Conservation (phyloP, 2,113 vertebrate species). For the Misgurnus mizolepis region DNA sequence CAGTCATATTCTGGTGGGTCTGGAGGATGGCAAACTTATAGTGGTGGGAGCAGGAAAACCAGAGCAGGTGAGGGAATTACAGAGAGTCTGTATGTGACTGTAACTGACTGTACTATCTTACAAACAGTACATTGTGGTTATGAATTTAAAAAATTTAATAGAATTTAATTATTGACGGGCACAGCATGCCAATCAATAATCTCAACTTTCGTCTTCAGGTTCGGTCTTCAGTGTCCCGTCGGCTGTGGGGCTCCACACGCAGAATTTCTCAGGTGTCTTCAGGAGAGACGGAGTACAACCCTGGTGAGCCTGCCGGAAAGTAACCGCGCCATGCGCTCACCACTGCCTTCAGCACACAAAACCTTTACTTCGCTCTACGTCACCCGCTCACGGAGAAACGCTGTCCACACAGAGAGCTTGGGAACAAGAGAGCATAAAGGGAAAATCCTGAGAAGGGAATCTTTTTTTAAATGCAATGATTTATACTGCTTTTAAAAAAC, state of each 20-base stretch:
- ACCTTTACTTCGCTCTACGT: neutral
- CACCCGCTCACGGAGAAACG: neutral
- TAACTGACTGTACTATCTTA: no score
- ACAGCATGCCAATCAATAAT: no score
- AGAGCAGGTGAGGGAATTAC: slow-evolving; percentile 80
- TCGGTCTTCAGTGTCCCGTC: slow-evolving; percentile 80
- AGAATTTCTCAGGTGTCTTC: slow-evolving; percentile 92
- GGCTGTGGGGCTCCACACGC: slow-evolving; percentile 86
- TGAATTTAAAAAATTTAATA: no score
- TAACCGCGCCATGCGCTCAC: slow-evolving; percentile 53
- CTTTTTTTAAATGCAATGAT: slow-evolving; percentile 22
- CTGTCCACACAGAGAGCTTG: neutral
- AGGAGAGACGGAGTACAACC: slow-evolving; percentile 90
- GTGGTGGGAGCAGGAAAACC: slow-evolving; percentile 95
- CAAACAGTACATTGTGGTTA: no score
- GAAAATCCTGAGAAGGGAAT: neutral
- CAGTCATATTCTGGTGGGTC: slow-evolving; percentile 93
- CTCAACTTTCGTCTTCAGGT: slow-evolving; percentile 72
- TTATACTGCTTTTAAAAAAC: slow-evolving; percentile 40
- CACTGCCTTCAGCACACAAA: neutral
- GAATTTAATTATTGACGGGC: no score
- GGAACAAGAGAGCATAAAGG: neutral
- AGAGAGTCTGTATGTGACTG: neutral
- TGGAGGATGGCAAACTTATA: slow-evolving; percentile 94
- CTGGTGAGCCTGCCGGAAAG: slow-evolving; percentile 68